Evolutionary conservation across 2,888 invertebrate species (phyloP).

Genomic region (Unio pictorum): DNA sequence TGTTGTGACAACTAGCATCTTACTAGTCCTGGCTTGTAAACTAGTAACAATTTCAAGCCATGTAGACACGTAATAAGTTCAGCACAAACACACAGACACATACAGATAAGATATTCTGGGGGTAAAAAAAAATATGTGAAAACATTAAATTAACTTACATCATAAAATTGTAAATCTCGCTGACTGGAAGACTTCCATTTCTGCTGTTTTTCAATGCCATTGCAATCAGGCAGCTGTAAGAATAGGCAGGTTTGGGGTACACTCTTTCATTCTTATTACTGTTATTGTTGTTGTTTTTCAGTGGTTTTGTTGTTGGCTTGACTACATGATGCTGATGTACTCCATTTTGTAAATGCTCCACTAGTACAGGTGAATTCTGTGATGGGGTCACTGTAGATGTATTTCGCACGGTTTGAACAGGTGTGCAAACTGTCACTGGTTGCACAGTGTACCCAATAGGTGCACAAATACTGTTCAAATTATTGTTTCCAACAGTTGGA

Average conservation of each 20-base stretch:
- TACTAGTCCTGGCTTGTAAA: no score
- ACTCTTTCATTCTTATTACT: conserved; percentile 48
- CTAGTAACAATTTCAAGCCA: no score
- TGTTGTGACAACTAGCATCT: no score
- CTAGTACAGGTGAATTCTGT: conserved; percentile 53
- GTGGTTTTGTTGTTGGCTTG: conserved; percentile 7
- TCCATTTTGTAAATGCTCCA: conserved; percentile 50
- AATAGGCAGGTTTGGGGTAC: conserved; percentile 97
- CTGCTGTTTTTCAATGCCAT: conserved; percentile 97
- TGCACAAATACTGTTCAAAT: conserved; percentile 14
- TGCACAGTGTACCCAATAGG: conserved; percentile 32
- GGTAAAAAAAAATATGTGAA: no score
- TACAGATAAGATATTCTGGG: no score
- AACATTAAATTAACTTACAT: conserved; percentile 79
- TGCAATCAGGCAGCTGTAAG: conserved; percentile 97
- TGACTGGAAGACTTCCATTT: conserved; percentile 94
- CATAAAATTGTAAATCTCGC: conserved; percentile 99
- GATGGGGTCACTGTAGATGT: conserved; percentile 37
- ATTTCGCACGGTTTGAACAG: conserved; percentile 18
- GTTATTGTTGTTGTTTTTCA: conserved; percentile 27
- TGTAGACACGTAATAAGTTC: no score
- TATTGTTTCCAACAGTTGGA: conserved; percentile 25
- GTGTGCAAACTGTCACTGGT: conserved; percentile 27
- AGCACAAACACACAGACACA: no score
- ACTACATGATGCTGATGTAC: conserved; percentile 11